Evolutionary conservation across 2,888 invertebrate species (phyloP), one percentile per base, ranked within the genome.

Genomic region (Heliconius ethilla): DNA sequence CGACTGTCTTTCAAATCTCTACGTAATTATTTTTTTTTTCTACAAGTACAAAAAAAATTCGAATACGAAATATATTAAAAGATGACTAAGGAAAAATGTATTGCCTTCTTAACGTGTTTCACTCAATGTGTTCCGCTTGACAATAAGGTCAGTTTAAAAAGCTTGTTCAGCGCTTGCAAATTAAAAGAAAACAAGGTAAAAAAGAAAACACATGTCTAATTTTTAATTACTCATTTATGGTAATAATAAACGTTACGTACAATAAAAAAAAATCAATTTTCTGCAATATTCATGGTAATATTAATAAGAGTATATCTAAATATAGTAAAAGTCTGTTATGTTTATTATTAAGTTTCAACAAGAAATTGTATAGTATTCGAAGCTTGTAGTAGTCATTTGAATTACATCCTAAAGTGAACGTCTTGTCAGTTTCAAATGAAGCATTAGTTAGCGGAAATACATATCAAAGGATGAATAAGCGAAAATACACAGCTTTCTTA

Each of bases 361-460:
- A 59, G 25, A 7, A 5, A 37, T 72, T 29, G n/a, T 22, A 33
- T 72, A 59, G 15, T 72, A 72, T 59, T 72, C 55, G n/a, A n/a
- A 33, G 2, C 59, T 59, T 72, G 70, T 55, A 55, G n/a, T 33
- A 15, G n/a, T 59, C 59, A 59, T 72, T 72, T 27, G 59, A 72
- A 59, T 72, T 72, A 59, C 72, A 72, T 72, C 33, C 59, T 59
- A 51, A 76, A 27, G 29, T 29, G 70, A 63, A 33, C 33, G 27
- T 63, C 40, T 70, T 25, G 70, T 76, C 27, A 65, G 45, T 76
- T 76, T 73, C 69, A 76, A 80, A 80, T 79, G 77, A 79, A 80
- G 77, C 80, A 75, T 80, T 80, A 75, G 80, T 74, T 80, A 74
- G 77, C 33, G 75, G 80, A 77, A 80, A 80, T 74, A 80, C 67